Percentiles rank a stretch among this genome's conserved stretches.
phyloP scores from a whole-genome alignment of 2,888 invertebrate genomes.

The Pyrrhosoma nymphula region DNA sequence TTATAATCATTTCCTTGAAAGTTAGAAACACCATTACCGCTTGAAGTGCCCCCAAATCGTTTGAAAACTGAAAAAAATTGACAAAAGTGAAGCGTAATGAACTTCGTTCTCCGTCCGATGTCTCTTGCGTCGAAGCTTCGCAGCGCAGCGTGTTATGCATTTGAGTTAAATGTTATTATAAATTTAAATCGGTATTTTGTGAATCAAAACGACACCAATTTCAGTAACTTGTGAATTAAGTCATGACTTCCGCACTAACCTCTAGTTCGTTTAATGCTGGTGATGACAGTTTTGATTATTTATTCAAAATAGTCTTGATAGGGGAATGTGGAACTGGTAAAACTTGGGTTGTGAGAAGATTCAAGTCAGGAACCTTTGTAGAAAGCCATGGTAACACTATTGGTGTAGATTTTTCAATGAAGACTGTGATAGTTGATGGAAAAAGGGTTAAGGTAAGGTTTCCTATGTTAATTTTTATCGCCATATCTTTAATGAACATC shows the following conservation, averaged over 20 bases:
- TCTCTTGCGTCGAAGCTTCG: background rate
- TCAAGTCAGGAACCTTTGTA: constrained; percentile 96
- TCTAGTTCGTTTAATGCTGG: constrained; percentile 75
- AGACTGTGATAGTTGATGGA: constrained; percentile 95
- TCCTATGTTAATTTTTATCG: background rate
- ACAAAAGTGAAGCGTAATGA: background rate
- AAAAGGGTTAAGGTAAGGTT: constrained; percentile 93
- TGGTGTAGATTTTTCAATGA: constrained; percentile 99
- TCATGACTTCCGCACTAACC: constrained; percentile 27
- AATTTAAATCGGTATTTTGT: background rate
- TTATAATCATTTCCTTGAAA: background rate
- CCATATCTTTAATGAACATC: background rate
- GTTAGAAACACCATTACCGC: background rate
- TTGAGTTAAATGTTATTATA: background rate
- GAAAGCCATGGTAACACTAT: constrained; percentile 98
- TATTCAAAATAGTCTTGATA: constrained; percentile 96
- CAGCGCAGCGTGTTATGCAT: too few species aligned
- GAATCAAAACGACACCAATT: background rate
- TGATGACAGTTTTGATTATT: constrained; percentile 93
- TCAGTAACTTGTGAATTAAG: background rate
- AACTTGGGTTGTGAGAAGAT: constrained; percentile 96
- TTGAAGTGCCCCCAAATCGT: too few species aligned
- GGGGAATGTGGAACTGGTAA: constrained; percentile 95
- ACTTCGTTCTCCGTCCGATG: background rate
- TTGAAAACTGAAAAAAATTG: background rate